phyloP scores from a whole-genome alignment of 2,797 vertebrate species.

The Pterois miles region DNA sequence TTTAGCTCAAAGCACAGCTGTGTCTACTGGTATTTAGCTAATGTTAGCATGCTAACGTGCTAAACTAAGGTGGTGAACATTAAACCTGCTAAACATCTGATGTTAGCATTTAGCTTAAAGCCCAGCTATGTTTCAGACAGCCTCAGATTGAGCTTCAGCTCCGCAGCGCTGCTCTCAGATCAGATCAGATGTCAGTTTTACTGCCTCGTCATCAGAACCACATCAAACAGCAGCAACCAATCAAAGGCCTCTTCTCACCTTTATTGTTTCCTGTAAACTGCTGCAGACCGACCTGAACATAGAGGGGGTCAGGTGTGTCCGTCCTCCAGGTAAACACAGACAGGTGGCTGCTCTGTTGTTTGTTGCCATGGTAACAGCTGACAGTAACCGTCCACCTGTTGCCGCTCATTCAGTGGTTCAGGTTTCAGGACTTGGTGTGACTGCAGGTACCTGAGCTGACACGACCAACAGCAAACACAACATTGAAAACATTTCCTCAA shows the following conservation, averaged over 20 bases:
- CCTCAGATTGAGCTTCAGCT: neutral
- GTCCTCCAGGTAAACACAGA: neutral
- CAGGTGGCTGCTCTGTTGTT: neutral
- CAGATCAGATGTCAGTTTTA: neutral
- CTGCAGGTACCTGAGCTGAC: too few species aligned
- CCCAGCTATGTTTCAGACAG: neutral
- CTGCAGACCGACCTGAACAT: neutral
- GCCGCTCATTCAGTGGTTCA: neutral
- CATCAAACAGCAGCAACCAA: slow-evolving; percentile 2
- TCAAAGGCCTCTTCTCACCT: neutral
- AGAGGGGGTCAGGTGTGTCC: neutral
- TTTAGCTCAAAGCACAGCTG: too few species aligned
- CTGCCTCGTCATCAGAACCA: neutral
- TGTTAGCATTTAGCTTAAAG: neutral
- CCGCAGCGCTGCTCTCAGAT: too few species aligned
- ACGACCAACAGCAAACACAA: too few species aligned
- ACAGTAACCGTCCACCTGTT: neutral
- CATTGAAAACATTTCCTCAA: too few species aligned
- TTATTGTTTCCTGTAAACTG: neutral
- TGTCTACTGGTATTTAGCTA: too few species aligned
- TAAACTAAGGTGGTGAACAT: too few species aligned
- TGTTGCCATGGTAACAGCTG: neutral
- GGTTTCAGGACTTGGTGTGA: neutral
- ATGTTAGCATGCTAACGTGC: too few species aligned
- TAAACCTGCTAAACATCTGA: neutral